A percentile compares a stretch with the other conserved stretches of the same genome.
Evolutionary conservation across 1,140 invertebrate species (phyloP).

Genomic region (Drosophila arizonae): DNA sequence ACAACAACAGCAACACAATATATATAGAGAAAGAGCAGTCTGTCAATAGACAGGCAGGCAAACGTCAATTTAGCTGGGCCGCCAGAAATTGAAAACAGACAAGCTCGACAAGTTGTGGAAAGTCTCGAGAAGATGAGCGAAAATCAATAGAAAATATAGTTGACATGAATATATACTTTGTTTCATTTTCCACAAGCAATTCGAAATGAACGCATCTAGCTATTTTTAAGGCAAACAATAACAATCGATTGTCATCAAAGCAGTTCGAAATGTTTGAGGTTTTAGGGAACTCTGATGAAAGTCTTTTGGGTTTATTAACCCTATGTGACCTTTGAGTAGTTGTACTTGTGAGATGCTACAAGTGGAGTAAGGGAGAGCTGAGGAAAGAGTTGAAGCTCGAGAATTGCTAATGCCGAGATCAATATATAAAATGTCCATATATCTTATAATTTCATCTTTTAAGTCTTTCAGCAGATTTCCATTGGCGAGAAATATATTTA

Average conservation of each 20-base stretch:
- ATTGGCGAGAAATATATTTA: no score
- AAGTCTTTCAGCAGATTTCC: no score
- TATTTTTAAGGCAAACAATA: neutral
- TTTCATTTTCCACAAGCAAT: constrained; percentile 5
- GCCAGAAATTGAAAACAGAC: constrained; percentile 75
- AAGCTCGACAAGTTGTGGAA: constrained; percentile 39
- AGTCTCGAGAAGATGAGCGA: constrained; percentile 12
- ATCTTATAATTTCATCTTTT: no score
- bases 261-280: neutral
- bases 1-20: neutral
- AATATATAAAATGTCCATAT: no score
- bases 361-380: neutral
- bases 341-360: neutral
- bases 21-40: constrained; percentile 33
- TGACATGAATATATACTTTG: constrained; percentile 45
- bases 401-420: no score
- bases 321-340: neutral
- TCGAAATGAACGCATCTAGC: neutral
- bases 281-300: neutral
- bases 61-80: constrained; percentile 68
- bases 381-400: no score
- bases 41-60: constrained; percentile 69
- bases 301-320: neutral
- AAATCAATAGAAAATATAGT: constrained; percentile 55
- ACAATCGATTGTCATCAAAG: constrained; percentile 3